Conservation (phyloP, 2,797 vertebrate genomes). For the Sciurus carolinensis region DNA sequence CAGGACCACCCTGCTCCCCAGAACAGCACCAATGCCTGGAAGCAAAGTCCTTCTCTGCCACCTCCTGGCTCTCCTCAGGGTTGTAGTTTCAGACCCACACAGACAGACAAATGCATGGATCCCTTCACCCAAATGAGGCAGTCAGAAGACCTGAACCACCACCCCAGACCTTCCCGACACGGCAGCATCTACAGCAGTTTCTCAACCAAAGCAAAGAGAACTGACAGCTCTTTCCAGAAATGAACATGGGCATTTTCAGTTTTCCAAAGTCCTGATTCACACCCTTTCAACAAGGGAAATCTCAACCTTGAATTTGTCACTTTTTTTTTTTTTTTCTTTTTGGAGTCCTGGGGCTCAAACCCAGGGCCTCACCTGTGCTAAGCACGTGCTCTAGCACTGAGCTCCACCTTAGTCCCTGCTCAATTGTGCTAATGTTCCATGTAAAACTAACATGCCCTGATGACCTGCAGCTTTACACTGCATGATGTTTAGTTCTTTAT, state of each 20-base stretch:
- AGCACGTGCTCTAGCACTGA: too few species aligned
- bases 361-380: too few species aligned
- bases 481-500: background rate
- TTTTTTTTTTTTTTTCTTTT: background rate
- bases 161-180: background rate
- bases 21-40: accelerated
- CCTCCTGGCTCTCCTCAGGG: background rate
- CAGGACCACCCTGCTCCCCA: background rate
- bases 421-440: background rate
- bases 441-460: background rate
- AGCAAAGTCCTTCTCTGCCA: background rate
- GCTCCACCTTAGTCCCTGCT: background rate
- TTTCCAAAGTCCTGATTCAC: background rate
- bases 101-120: background rate
- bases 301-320: background rate
- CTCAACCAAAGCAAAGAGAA: background rate
- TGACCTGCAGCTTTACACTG: background rate
- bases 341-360: too few species aligned
- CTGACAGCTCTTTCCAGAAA: background rate
- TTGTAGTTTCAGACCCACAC: background rate
- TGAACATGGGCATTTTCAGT: accelerated
- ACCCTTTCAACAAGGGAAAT: background rate
- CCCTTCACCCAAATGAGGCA: background rate
- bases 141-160: background rate
- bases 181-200: background rate